Conservation (phyloP, 2,797 vertebrate genomes). For the Hyperoplus immaculatus region DNA sequence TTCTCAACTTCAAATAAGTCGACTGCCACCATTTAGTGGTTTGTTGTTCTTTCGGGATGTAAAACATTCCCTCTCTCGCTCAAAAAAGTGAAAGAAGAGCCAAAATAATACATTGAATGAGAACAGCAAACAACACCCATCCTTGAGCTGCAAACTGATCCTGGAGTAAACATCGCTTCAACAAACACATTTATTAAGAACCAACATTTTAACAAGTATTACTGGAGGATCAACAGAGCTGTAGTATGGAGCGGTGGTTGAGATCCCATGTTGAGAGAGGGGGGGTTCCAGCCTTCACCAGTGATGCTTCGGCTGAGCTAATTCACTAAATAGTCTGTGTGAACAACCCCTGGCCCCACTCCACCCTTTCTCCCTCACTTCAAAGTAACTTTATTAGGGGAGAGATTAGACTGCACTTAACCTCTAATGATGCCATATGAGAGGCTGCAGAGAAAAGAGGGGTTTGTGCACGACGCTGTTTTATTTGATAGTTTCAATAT, state of each 20-base stretch:
- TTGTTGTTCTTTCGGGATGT: conserved; percentile 61
- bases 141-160: not conserved
- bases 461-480: conserved; percentile 62
- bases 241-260: conserved; percentile 66
- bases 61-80: conserved; percentile 26
- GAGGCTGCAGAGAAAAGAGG: conserved; percentile 64
- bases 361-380: conserved; percentile 86
- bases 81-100: not conserved
- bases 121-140: not conserved
- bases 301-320: conserved; percentile 80
- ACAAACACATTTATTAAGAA: not conserved
- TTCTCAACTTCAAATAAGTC: conserved; percentile 19
- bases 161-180: not conserved
- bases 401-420: conserved; percentile 92
- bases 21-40: not conserved
- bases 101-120: not conserved
- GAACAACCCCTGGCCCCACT: conserved; percentile 74
- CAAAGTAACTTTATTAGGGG: conserved; percentile 92
- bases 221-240: conserved; percentile 3
- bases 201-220: not conserved
- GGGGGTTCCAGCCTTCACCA: conserved; percentile 50
- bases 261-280: conserved; percentile 69
- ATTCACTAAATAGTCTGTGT: conserved; percentile 88
- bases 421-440: conserved; percentile 81
- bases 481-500: conserved; percentile 84